phyloP scores from a whole-genome alignment of 2,113 vertebrate species.

The Catharus fuscescens region DNA sequence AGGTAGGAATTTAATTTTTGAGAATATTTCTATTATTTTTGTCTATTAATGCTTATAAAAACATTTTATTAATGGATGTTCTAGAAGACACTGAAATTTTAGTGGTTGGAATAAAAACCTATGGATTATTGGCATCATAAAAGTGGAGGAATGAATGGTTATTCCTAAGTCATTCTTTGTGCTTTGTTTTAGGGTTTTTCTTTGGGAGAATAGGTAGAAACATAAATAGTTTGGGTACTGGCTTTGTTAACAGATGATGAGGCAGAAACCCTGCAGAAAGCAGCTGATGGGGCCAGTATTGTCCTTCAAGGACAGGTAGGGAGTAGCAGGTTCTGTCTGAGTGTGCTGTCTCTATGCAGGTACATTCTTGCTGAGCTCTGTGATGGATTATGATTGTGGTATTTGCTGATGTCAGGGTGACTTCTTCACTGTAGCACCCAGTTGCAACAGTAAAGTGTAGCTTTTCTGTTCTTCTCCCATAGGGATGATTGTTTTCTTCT shows the following conservation, averaged over 20 bases:
- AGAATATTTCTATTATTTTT: background rate
- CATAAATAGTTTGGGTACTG: background rate
- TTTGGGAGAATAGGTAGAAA: background rate
- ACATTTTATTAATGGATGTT: background rate
- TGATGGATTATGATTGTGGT: background rate
- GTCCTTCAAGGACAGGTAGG: background rate
- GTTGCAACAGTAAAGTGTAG: background rate
- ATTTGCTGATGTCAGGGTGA: background rate
- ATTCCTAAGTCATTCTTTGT: background rate
- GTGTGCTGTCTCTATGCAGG: background rate
- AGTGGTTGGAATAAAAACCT: background rate
- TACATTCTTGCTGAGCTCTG: background rate
- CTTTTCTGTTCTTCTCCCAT: background rate
- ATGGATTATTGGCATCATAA: background rate
- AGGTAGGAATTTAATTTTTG: conserved; percentile 77
- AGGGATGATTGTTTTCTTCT: background rate
- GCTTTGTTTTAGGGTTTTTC: background rate
- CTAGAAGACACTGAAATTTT: background rate
- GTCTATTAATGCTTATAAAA: background rate
- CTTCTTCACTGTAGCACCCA: background rate
- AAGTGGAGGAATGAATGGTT: background rate
- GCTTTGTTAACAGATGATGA: background rate
- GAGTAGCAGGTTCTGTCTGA: background rate
- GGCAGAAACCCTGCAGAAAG: background rate
- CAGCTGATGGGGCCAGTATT: background rate